Conservation (phyloP, 2,888 invertebrate species). For the Pseudococcus viburni region DNA sequence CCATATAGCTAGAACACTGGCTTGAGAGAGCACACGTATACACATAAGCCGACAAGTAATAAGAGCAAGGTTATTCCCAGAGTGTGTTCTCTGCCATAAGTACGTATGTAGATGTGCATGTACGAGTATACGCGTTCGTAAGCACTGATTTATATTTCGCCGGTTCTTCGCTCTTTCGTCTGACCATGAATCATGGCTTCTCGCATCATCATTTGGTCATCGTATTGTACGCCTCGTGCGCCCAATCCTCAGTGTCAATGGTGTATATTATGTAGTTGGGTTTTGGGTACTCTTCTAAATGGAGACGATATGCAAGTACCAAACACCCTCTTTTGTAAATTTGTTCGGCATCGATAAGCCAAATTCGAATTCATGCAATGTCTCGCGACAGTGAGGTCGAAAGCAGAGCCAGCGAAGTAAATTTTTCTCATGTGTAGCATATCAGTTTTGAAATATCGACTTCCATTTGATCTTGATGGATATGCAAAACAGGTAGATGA, state of each 20-base stretch:
- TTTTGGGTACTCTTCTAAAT: too few species aligned
- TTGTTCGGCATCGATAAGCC: too few species aligned
- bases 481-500: too few species aligned
- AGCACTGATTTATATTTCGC: constrained; percentile 42
- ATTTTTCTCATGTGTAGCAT: too few species aligned
- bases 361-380: too few species aligned
- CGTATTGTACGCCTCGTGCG: neutral
- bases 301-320: too few species aligned
- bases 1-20: constrained; percentile 20
- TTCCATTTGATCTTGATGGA: too few species aligned
- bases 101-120: neutral
- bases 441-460: too few species aligned
- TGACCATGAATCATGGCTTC: neutral
- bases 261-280: too few species aligned
- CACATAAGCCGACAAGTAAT: constrained; percentile 23
- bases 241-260: neutral
- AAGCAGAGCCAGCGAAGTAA: too few species aligned
- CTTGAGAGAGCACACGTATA: constrained; percentile 53
- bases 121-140: neutral
- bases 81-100: constrained; percentile 9
- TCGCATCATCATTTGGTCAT: neutral
- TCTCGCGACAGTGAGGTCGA: too few species aligned
- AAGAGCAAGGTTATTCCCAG: constrained; percentile 65
- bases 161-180: neutral
- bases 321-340: too few species aligned